Evolutionary conservation across 2,888 invertebrate species (phyloP).

Genomic region (Meandrusa payeni): DNA sequence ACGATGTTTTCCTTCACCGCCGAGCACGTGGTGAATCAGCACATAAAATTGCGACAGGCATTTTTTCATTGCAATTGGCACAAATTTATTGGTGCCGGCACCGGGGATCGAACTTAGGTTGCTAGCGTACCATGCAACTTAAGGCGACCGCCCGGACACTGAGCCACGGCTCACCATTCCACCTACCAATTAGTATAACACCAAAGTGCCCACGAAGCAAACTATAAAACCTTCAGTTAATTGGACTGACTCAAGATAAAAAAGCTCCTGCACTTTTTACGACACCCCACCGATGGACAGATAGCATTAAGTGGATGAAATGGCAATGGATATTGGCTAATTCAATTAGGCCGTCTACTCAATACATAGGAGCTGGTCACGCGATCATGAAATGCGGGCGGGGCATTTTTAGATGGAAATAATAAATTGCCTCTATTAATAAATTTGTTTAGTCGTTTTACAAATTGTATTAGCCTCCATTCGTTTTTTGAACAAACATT

Average conservation of each 20-base stretch:
- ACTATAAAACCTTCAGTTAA: conserved; percentile 34
- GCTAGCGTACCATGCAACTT: no score
- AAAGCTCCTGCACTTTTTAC: conserved; percentile 36
- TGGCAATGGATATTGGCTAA: conserved; percentile 57
- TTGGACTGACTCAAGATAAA: conserved; percentile 31
- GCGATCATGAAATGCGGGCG: conserved; percentile 34
- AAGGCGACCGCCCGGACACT: no score
- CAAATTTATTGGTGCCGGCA: no score
- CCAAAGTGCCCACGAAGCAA: conserved; percentile 4
- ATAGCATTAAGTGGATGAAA: conserved; percentile 59
- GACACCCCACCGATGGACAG: conserved; percentile 34
- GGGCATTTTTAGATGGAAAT: conserved; percentile 1
- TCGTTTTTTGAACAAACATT: no score
- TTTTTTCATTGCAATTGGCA: no score
- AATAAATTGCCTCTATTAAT: conserved; percentile 13
- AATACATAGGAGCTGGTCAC: conserved; percentile 43
- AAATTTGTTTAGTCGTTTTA: not conserved
- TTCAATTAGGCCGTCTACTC: conserved; percentile 55
- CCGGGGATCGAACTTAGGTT: no score
- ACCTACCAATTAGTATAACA: conserved; percentile 35
- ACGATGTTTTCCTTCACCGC: no score
- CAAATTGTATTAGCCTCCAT: no score
- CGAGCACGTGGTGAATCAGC: no score
- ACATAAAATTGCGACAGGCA: no score
- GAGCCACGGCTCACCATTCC: no score